phyloP scores from a whole-genome alignment of 37 sponge, comb jelly and placozoan genomes.

The Chondrilla cf. caribensis region DNA sequence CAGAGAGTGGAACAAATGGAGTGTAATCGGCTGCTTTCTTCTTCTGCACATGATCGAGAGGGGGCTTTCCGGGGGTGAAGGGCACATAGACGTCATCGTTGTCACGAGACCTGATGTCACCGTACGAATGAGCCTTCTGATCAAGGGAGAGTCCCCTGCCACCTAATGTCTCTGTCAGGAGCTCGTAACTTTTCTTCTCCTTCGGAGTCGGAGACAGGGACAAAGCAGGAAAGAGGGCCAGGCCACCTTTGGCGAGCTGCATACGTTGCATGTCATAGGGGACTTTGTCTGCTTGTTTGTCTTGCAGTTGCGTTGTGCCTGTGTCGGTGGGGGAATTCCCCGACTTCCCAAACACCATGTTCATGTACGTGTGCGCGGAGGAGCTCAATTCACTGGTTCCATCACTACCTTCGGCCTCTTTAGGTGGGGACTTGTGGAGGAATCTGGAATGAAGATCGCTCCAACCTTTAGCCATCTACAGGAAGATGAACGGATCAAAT shows the following conservation, averaged over 20 bases:
- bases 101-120: not conserved
- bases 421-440: not conserved
- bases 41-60: not conserved
- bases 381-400: too few relatives aligned
- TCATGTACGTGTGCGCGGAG: too few relatives aligned
- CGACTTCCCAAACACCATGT: too few relatives aligned
- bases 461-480: slow-evolving; percentile 20
- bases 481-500: not conserved
- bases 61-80: not conserved
- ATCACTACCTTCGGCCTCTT: too few relatives aligned
- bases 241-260: not conserved
- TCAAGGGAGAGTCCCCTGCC: not conserved
- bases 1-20: slow-evolving; percentile 6
- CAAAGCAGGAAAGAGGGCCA: not conserved
- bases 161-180: not conserved
- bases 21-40: slow-evolving; percentile 22
- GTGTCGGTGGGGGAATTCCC: too few relatives aligned
- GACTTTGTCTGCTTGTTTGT: not conserved
- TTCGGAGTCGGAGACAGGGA: not conserved
- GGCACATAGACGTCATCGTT: slow-evolving; percentile 16
- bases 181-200: not conserved
- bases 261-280: not conserved
- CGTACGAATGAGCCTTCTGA: not conserved
- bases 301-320: too few relatives aligned
- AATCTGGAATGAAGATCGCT: slow-evolving; percentile 4